phyloP scores from a whole-genome alignment of 2,113 vertebrate genomes.

The Todiramphus saurophagus region DNA sequence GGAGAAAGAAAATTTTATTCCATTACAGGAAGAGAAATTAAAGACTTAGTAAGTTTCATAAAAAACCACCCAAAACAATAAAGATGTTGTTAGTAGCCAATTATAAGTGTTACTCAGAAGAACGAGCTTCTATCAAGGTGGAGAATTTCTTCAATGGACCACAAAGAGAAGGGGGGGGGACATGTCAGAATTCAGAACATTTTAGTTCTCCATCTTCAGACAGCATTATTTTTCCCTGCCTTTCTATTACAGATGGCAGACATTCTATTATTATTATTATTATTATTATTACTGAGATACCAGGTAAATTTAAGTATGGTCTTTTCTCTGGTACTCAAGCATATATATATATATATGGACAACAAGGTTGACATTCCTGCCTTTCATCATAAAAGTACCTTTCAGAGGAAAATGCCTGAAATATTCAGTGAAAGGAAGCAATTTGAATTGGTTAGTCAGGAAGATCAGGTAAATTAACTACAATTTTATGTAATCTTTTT shows the following conservation, averaged over 20 bases:
- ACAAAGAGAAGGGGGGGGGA: not conserved
- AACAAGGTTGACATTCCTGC: not conserved
- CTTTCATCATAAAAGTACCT: not conserved
- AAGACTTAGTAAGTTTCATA: not conserved
- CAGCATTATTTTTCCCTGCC: not conserved
- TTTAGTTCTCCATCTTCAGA: not conserved
- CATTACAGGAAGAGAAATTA: constrained; percentile 14
- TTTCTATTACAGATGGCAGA: not conserved
- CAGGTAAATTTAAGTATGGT: not conserved
- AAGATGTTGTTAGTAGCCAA: not conserved
- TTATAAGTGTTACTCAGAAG: not conserved
- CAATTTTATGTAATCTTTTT: not conserved
- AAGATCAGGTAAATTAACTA: not conserved
- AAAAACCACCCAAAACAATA: not conserved
- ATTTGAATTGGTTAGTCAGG: not conserved
- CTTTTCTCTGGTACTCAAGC: not conserved
- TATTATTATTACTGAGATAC: not conserved
- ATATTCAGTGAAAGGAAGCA: not conserved
- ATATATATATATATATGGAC: not conserved
- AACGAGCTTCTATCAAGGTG: not conserved
- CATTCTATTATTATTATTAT: not conserved
- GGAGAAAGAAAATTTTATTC: not conserved
- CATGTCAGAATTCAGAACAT: not conserved
- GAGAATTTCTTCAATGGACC: not conserved
- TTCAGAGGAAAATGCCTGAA: not conserved